Evolutionary conservation across 37 sponge, comb jelly and placozoan species (phyloP).

Genomic region (Aplysina aerophoba): DNA sequence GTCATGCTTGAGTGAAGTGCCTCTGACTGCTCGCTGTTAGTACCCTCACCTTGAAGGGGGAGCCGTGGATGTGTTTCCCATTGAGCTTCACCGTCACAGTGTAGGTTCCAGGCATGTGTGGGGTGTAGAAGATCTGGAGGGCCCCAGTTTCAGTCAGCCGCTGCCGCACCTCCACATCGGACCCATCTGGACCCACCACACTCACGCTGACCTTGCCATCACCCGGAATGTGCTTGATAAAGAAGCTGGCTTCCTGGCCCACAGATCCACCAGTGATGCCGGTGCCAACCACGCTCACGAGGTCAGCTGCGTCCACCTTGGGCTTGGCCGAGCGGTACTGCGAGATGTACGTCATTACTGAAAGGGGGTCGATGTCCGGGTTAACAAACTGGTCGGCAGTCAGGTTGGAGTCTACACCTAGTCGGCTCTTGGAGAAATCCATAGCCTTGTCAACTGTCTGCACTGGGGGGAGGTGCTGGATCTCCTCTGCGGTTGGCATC

Average conservation of each 20-base stretch:
- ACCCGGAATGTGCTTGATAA: background rate
- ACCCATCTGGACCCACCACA: conserved; percentile 39
- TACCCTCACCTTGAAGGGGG: conserved; percentile 44
- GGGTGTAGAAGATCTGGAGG: conserved; percentile 33
- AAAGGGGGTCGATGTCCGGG: conserved; percentile 45
- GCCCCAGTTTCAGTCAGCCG: conserved; percentile 3
- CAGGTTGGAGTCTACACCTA: conserved; percentile 37
- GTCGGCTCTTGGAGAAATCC: conserved; percentile 40
- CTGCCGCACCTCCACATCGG: background rate
- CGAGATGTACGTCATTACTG: conserved; percentile 62
- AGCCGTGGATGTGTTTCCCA: conserved; percentile 47
- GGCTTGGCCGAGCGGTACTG: conserved; percentile 50
- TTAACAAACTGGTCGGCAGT: conserved; percentile 51
- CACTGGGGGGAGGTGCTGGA: conserved; percentile 1
- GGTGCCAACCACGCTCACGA: conserved; percentile 6
- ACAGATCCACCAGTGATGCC: conserved; percentile 36
- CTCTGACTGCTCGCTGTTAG: too few relatives aligned
- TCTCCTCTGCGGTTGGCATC: conserved; percentile 38
- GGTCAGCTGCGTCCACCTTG: background rate
- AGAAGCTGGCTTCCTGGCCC: conserved; percentile 35
- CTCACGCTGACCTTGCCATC: conserved; percentile 6
- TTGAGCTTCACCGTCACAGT: conserved; percentile 28
- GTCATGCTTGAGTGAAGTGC: too few relatives aligned
- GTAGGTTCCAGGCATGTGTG: conserved; percentile 49
- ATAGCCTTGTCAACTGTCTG: conserved; percentile 51